Evolutionary conservation across 2,888 invertebrate genomes (phyloP), one percentile per base, ranked within the genome.

Genomic region (Muscina levida): DNA sequence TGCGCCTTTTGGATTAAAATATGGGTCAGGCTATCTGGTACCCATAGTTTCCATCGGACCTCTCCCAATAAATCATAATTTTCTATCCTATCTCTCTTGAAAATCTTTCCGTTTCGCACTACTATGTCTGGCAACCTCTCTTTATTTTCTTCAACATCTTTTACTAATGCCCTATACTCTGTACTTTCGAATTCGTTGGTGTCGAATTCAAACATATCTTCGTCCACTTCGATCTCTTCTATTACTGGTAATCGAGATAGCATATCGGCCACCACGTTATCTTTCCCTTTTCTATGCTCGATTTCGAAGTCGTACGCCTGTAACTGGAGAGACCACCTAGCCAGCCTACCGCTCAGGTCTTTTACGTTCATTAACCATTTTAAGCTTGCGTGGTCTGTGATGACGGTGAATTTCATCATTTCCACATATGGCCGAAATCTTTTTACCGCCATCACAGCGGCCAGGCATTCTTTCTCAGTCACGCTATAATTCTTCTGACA

Each of bases 401-500:
- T 56, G 0, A 75, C 37, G 3, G 72, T 56, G 42, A 74, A 71
- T 17, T 39, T 11, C 68, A 56, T 66, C 10, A 42, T 51, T 68
- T 82, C 77, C 3, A 79, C 68, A 31, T 79, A 79, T 0, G 72
- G 59, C 3, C 81, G 8, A 17, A 81, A 81, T 48, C 62, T 73
- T 26, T 73, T 70, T 1, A 83, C 37, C 4, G 46, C 46, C 46
- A 17, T 4, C n/a, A 46, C 46, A 2, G 46, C 46, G 1, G 46
- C 46, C 17, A 46, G 17, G 15, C 46, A 46, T 10, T 59, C 72
- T 46, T n/a, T 46, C 44, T 68, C 4, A 24, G 53, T 11, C n/a
- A 56, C 57, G 10, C 39, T 56, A 19, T 56, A 56, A 15, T 68
- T 68, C 24, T 42, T 57, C 15, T 70, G 70, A 26, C 70, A 57